phyloP scores from a whole-genome alignment of 2,113 vertebrate genomes.

The Todiramphus chloris region DNA sequence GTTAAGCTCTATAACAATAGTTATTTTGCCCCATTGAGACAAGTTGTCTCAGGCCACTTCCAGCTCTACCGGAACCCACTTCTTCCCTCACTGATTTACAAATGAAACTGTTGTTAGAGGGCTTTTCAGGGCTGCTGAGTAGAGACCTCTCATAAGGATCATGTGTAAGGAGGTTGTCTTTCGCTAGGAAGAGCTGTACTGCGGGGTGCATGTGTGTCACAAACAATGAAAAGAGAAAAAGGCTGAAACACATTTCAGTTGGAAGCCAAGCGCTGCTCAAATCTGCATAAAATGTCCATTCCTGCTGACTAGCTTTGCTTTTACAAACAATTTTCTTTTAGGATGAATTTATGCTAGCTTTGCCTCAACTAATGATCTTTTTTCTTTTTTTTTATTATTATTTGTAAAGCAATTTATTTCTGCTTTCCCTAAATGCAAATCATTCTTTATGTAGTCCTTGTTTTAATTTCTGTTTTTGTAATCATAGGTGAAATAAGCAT shows the following conservation, averaged over 20 bases:
- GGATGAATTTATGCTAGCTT: background rate
- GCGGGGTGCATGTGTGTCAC: background rate
- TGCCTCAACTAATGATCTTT: background rate
- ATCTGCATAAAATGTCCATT: slow-evolving; percentile 26
- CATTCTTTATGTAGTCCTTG: background rate
- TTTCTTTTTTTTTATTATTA: background rate
- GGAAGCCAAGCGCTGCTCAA: background rate
- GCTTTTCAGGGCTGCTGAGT: slow-evolving; percentile 58
- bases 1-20: slow-evolving; percentile 84
- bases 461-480: slow-evolving; percentile 32
- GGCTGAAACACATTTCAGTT: background rate
- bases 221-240: slow-evolving; percentile 7
- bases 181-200: background rate
- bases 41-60: slow-evolving; percentile 78
- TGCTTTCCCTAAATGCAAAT: background rate
- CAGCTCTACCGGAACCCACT: slow-evolving; percentile 78
- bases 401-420: background rate
- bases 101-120: slow-evolving; percentile 74
- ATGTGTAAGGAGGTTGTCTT: slow-evolving; percentile 38
- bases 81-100: slow-evolving; percentile 71
- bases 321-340: background rate
- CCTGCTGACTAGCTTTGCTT: background rate
- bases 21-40: slow-evolving; percentile 83
- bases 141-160: slow-evolving; percentile 72
- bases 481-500: background rate